Base-by-base conservation (phyloP, 2,797 vertebrate genomes). In the Podargus strigoides region DNA sequence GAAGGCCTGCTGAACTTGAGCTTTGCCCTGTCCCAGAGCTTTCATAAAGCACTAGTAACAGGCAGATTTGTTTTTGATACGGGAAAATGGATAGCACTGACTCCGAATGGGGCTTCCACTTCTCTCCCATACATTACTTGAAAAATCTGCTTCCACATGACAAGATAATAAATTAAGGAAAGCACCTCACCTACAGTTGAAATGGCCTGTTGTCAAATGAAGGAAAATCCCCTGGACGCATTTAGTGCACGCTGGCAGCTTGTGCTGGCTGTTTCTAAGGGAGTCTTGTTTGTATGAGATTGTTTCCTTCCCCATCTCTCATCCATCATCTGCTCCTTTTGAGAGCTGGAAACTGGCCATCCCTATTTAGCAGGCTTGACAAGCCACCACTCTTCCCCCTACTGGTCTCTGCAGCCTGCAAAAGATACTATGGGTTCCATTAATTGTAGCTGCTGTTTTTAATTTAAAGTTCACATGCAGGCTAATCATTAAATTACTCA, bases 391-490 rank as follows among this genome's bases (percentile, higher is more conserved):
- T 85, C 67, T 87, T 73, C 81, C 79, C 74, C 87, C 69, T 60
- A 21, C 58, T 68, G 86, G 67, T 73, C 79, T 84, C 63, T 73
- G 59, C 91, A 93, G 94, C 62, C 82, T 84, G 82, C 82, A 76
- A 74, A 75, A 91, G 88, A 62, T 27, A 36, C 76, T 69, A 47
- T 68, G 69, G 76, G 44, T 85, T 94, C 82, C 85, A 56, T 75
- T 93, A 93, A 94, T 62, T 91, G 89, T 52, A 73, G 80, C 70
- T 91, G 74, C 89, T 95, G 85, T n/a, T 91, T 93, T 92, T 77
- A 95, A 97, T 92, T 95, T 96, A 64, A 93, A 90, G 89, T 91
- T 94, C 80, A 91, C 77, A 84, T 64, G 75, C 64, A 81, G 80
- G 36, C 85, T 91, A 93, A 94, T 92, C 68, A 78, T 94, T 90